Evolutionary conservation across 1,140 invertebrate species (phyloP).

Genomic region (Helicoverpa armigera): DNA sequence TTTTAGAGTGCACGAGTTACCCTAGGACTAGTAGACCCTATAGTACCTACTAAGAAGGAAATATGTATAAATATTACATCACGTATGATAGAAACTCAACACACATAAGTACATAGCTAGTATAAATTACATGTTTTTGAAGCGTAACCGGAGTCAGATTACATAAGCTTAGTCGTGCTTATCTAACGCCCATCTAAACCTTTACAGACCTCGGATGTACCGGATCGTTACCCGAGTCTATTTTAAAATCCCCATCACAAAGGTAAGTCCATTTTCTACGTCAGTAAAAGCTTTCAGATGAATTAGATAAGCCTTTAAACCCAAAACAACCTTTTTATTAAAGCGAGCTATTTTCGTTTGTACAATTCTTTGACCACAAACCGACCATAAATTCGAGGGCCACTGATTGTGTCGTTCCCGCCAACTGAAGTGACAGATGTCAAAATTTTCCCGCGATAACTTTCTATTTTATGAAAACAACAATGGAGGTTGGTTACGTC

Average conservation of each 20-base stretch:
- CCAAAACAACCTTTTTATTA: background rate
- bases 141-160: no score
- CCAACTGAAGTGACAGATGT: constrained; percentile 27
- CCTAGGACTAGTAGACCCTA: no score
- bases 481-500: constrained; percentile 10
- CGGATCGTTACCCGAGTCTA: background rate
- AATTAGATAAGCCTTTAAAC: background rate
- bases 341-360: constrained; percentile 5
- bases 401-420: constrained; percentile 10
- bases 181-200: no score
- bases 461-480: constrained; percentile 30
- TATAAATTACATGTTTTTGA: no score
- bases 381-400: background rate
- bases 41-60: no score
- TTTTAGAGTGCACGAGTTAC: no score
- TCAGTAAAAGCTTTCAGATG: background rate
- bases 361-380: background rate
- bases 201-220: no score
- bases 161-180: no score
- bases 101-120: no score
- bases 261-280: background rate
- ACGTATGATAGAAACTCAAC: no score
- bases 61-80: no score
- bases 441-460: constrained; percentile 13
- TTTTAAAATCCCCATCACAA: background rate